These are phyloP conservation scores for Micromys minutus DNA, from an alignment of 2,113 vertebrate species.

Conservation along the genomic window DNA sequence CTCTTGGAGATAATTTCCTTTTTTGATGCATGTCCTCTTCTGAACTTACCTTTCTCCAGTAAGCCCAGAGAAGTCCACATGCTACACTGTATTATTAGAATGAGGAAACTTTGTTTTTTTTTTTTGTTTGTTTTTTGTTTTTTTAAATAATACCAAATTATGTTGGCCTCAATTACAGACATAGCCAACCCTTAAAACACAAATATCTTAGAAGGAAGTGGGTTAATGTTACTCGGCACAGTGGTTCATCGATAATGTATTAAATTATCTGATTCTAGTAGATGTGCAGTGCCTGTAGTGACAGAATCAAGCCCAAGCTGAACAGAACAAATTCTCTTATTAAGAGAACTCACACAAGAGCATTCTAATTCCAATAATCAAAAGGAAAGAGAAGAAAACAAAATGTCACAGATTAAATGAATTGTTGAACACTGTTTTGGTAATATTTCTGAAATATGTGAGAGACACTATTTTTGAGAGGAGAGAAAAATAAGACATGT, in stretches of 20 bases:
- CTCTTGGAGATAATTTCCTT: neutral
- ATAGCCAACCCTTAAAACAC: neutral
- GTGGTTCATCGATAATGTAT: neutral
- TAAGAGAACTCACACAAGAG: neutral
- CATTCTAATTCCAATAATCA: accelerated
- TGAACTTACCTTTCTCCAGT: neutral
- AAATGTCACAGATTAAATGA: neutral
- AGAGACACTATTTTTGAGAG: neutral
- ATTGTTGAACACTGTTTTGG: neutral
- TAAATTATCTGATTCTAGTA: neutral
- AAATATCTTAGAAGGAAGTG: neutral
- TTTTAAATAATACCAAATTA: no score
- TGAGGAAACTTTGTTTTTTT: neutral
- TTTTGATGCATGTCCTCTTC: neutral
- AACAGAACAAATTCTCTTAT: neutral
- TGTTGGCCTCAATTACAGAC: neutral
- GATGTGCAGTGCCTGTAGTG: neutral
- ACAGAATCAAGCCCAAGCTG: neutral
- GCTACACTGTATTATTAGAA: neutral
- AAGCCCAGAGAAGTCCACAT: neutral
- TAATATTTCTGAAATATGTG: neutral
- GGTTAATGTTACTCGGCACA: neutral
- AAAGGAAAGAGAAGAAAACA: neutral
- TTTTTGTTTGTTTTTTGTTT: no score
- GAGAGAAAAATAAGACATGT: neutral